Evolutionary conservation across 2,888 invertebrate genomes (phyloP), one percentile per base, ranked within the genome.

Genomic region (Oscheius onirici): DNA sequence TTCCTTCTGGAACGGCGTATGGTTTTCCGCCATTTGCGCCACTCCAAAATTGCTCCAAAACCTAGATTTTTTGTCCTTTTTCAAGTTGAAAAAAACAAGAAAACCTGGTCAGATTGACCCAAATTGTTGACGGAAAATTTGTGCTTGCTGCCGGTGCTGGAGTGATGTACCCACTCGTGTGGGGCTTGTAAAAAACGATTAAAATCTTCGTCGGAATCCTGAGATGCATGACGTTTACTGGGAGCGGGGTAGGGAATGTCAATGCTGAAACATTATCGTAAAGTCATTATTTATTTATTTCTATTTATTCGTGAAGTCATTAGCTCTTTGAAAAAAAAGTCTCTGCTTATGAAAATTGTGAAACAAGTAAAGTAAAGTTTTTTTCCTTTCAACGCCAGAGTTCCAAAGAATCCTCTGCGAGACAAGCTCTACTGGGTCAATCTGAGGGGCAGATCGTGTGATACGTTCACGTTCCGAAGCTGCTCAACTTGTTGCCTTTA

Each of bases 11-110:
- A 0, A 40, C 52, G 17, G 24, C n/a, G 20, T 70, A 70, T 22
- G 70, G 70, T 63, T 70, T 70, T 15, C 70, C 70, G 5, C 63
- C 63, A 51, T 70, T 70, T 11, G 61, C 61, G 34, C 70, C 70
- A 15, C 26, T 49, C 43, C 55, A 70, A 41, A 70, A 70, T 41
- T 70, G 70, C 26, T 63, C 26, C 34, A 70, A 43, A 34, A 70
- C 70, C 70, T 70, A 24, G 54, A 34, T 1, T 10, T n/a, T 49
- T 10, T 6, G 17, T 15, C 1, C 3, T n/a, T 11, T 55, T n/a
- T n/a, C n/a, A n/a, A n/a, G n/a, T n/a, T n/a, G n/a, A 24, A 15
- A 58, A 24, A 22, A 52, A 52, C 3, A 13, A 52, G 24, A 24
- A 22, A 13, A 70, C 70, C 40, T 20, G 20, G 1, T 63, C 51